phyloP scores from a whole-genome alignment of 1,140 invertebrate genomes.

The Zelostemma sp. region DNA sequence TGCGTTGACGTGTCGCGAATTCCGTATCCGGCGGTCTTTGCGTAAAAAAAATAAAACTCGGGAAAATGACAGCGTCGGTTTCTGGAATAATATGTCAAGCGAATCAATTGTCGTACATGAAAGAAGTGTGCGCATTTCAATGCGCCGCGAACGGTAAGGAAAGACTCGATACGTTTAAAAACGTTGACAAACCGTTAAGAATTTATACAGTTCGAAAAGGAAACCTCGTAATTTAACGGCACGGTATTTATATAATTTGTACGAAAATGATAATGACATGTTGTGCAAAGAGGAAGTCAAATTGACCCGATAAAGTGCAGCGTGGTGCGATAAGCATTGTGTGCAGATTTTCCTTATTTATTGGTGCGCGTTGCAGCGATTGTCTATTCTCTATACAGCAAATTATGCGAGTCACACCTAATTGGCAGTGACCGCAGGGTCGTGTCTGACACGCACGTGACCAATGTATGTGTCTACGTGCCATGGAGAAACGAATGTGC shows the following conservation, averaged over 20 bases:
- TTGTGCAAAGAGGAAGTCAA: slow-evolving; percentile 7
- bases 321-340: slow-evolving; percentile 41
- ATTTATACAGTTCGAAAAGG: no score
- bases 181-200: no score
- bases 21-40: slow-evolving; percentile 24
- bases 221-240: no score
- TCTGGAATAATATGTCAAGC: no score
- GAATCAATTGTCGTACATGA: no score
- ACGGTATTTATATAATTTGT: no score
- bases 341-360: slow-evolving; percentile 59
- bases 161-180: no score
- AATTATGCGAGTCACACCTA: slow-evolving; percentile 53
- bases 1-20: slow-evolving; percentile 45
- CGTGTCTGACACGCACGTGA: slow-evolving; percentile 43
- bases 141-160: no score
- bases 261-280: background rate
- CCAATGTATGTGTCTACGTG: slow-evolving; percentile 32
- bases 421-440: slow-evolving; percentile 57
- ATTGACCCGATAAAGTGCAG: slow-evolving; percentile 11
- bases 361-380: slow-evolving; percentile 45
- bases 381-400: slow-evolving; percentile 45
- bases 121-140: no score
- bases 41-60: no score
- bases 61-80: no score
- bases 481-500: slow-evolving; percentile 28